Conservation (phyloP, 1,140 invertebrate species). For the Euura saliciscinereae region DNA sequence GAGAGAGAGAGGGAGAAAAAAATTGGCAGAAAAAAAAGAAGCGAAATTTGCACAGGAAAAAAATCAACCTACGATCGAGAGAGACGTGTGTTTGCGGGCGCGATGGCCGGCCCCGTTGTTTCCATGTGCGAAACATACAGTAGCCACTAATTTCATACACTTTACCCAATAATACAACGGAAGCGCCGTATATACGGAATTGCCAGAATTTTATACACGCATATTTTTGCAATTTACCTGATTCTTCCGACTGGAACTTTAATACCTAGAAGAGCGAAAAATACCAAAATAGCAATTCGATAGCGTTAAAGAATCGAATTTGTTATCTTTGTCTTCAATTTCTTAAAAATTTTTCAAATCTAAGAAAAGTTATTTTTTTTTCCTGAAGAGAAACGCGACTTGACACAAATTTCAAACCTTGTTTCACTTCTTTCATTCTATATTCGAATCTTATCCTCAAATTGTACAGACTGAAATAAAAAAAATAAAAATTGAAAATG, state of each 20-base stretch:
- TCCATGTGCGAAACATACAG: conserved; percentile 5
- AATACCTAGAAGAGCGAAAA: too few relatives aligned
- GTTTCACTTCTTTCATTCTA: too few relatives aligned
- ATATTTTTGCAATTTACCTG: background rate
- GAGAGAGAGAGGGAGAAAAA: conserved; percentile 38
- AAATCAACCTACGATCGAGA: conserved; percentile 1
- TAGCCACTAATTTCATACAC: background rate
- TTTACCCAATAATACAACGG: background rate
- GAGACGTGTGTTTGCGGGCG: background rate
- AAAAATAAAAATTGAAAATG: too few relatives aligned
- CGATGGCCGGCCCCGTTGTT: conserved; percentile 3
- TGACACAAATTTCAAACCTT: too few relatives aligned
- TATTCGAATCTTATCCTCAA: too few relatives aligned
- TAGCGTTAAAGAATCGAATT: too few relatives aligned
- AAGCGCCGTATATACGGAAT: background rate
- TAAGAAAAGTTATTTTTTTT: too few relatives aligned
- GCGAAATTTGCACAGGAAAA: background rate
- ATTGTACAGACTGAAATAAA: too few relatives aligned
- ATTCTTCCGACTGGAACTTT: background rate
- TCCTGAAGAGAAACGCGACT: too few relatives aligned
- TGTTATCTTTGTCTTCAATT: too few relatives aligned
- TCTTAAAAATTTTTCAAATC: too few relatives aligned
- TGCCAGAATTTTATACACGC: background rate
- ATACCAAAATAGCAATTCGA: too few relatives aligned
- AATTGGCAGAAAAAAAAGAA: background rate